Percentiles rank a stretch among this genome's conserved stretches.
phyloP scores from a whole-genome alignment of 2,113 vertebrate genomes.

The Cavia aperea region DNA sequence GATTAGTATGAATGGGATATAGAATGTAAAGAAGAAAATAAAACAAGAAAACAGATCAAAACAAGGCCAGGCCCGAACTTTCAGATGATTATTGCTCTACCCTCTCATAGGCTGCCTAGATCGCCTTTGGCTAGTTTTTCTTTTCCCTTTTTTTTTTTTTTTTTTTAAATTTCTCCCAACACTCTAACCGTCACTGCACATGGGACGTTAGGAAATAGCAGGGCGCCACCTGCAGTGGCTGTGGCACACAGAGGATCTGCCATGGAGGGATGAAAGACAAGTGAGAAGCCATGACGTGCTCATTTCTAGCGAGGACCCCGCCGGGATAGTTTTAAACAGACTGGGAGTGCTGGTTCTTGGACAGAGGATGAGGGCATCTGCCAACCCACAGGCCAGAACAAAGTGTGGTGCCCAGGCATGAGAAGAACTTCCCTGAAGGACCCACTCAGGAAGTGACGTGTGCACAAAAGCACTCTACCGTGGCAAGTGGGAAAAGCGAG shows the following conservation, averaged over 20 bases:
- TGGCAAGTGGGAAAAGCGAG: neutral
- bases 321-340: conserved; percentile 17
- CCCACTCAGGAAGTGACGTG: neutral
- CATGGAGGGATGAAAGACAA: conserved; percentile 43
- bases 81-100: conserved; percentile 70
- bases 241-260: conserved; percentile 66
- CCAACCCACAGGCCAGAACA: neutral
- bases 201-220: conserved; percentile 54
- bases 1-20: conserved; percentile 84
- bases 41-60: conserved; percentile 81
- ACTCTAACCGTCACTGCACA: conserved; percentile 51
- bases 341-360: neutral
- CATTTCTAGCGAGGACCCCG: conserved; percentile 47
- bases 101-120: conserved; percentile 62
- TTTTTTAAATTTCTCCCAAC: conserved; percentile 27
- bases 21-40: conserved; percentile 81
- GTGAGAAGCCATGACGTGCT: conserved; percentile 41
- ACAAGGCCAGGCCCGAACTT: conserved; percentile 78
- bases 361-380: neutral
- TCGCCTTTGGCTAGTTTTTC: conserved; percentile 68
- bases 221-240: conserved; percentile 68
- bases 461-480: accelerated
- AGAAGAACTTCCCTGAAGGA: neutral
- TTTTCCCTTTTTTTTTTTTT: conserved; percentile 35
- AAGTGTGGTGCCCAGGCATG: neutral